Conservation (phyloP, 2,113 vertebrate species). For the Cheilinus undulatus region DNA sequence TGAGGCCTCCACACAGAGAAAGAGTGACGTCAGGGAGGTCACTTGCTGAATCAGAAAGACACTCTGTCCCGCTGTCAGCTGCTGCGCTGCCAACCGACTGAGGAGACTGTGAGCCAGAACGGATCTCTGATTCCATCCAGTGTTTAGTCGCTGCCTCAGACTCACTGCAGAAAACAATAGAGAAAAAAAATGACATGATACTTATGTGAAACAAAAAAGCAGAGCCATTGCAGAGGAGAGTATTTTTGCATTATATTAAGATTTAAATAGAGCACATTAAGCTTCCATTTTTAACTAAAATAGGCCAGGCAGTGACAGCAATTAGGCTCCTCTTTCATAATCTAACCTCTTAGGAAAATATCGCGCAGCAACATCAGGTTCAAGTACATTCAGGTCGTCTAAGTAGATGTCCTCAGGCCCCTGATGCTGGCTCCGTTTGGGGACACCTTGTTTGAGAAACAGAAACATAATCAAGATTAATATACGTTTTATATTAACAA, state of each 20-base stretch:
- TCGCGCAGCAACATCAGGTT: slow-evolving; percentile 95
- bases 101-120: slow-evolving; percentile 94
- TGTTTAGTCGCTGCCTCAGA: slow-evolving; percentile 89
- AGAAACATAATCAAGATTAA: slow-evolving; percentile 1
- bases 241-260: neutral
- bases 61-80: slow-evolving; percentile 97
- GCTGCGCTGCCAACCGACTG: slow-evolving; percentile 96
- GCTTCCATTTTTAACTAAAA: slow-evolving; percentile 8
- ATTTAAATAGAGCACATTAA: slow-evolving; percentile 11
- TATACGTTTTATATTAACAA: no score
- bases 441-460: slow-evolving; percentile 85
- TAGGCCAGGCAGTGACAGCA: slow-evolving; percentile 12
- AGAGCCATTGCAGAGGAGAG: neutral
- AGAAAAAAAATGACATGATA: neutral
- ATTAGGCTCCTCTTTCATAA: slow-evolving; percentile 12
- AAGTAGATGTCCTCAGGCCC: slow-evolving; percentile 98
- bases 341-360: slow-evolving; percentile 96
- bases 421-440: slow-evolving; percentile 97
- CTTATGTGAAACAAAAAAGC: neutral
- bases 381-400: slow-evolving; percentile 94
- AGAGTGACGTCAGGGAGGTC: slow-evolving; percentile 96
- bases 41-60: slow-evolving; percentile 95
- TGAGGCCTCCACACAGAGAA: slow-evolving; percentile 96
- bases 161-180: slow-evolving; percentile 82
- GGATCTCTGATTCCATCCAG: slow-evolving; percentile 91